Base-by-base conservation (phyloP, 2,113 vertebrate genomes). In the Etheostoma cragini region DNA sequence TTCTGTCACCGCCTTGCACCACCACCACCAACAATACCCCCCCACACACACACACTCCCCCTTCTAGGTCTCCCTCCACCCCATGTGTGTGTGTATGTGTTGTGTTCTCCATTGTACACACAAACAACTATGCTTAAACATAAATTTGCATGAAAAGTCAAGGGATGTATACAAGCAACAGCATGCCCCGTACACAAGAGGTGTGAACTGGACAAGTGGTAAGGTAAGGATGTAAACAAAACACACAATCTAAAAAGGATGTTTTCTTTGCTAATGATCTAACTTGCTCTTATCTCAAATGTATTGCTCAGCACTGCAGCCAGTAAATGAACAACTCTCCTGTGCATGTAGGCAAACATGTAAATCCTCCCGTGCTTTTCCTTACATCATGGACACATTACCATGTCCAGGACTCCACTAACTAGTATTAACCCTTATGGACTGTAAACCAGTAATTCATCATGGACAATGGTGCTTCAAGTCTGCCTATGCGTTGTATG, bases 1-100 rank as follows among this genome's bases (percentile, higher is more conserved):
- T 96, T 97, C 96, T 94, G 93, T 94, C 94, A 94, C 94, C 93
- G 94, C 96, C 96, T 93, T 87, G 94, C 93, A 94, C 92, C 92
- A 91, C 95, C 93, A 94, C 91, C 88, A 88, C 94, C 86, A 90
- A 82, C 81, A 83, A 78, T 80, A 89, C 85, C 85, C 85, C 65
- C 71, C 13, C 47, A 67, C 76, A 35, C 62, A 26, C 26, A 26
- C 19, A 38, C 76, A 42, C 73, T 50, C 78, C 88, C 80, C 83
- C 88, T 81, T 71, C 86, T 87, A 93, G 89, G 84, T 89, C 90
- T 83, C 92, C 89, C 89, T 84, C 83, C 88, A 70, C 89, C 88
- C 77, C 56, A 0, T 57, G 19, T 88, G 64, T 77, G 53, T 76
- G 63, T 80, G 76, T 78, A 24, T 83, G 75, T 88, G 88, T 92